Percentiles rank a stretch among this genome's conserved stretches.
Evolutionary conservation across 2,113 vertebrate species (phyloP).

Genomic region (Bufo gargarizans): DNA sequence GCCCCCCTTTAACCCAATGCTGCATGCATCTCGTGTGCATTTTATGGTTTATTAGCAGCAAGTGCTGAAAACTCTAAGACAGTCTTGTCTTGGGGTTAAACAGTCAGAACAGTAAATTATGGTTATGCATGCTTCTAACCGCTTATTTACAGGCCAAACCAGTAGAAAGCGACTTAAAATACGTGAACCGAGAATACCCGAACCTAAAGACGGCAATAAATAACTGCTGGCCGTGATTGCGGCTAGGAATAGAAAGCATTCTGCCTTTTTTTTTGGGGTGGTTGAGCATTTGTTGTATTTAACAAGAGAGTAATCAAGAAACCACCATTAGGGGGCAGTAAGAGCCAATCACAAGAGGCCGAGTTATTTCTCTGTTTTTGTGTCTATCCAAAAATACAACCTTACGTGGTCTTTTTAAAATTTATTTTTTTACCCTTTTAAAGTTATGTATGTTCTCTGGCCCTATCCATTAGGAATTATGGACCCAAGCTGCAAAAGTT

Average conservation of each 20-base stretch:
- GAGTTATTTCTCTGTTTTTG: background rate
- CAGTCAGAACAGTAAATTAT: background rate
- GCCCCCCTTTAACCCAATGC: no score
- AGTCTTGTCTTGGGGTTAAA: background rate
- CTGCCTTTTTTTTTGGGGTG: background rate
- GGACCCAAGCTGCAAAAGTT: background rate
- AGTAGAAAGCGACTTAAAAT: background rate
- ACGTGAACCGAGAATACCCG: background rate
- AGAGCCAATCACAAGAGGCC: conserved; percentile 71
- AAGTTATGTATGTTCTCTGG: conserved; percentile 1
- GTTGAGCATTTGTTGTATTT: background rate
- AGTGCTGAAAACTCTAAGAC: background rate
- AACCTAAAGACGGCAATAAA: background rate
- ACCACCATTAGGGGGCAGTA: conserved; percentile 87
- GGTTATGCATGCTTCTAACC: background rate
- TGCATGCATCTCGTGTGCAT: no score
- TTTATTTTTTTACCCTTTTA: background rate
- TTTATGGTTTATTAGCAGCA: background rate
- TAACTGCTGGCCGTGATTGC: conserved; percentile 11
- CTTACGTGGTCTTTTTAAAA: no score
- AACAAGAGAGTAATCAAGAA: background rate
- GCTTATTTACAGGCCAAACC: background rate
- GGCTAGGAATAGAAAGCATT: background rate
- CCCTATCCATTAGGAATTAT: background rate
- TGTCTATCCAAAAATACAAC: background rate